Conservation (phyloP, 1,140 invertebrate species). For the Aricia agestis region DNA sequence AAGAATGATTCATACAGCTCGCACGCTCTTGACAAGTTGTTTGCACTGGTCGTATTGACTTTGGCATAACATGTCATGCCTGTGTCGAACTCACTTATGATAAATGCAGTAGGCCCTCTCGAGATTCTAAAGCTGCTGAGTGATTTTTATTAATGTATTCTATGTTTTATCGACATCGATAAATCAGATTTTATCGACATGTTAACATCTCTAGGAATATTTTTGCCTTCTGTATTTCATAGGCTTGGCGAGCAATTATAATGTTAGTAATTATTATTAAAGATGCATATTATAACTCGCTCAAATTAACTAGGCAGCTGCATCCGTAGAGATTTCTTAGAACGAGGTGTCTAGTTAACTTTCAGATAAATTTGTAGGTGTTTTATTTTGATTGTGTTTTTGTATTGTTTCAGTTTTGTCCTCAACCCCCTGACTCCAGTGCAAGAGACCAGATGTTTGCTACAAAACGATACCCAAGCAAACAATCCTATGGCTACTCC, state of each 20-base stretch:
- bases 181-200: not conserved
- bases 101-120: constrained; percentile 8
- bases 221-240: not conserved
- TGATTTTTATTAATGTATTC: constrained; percentile 10
- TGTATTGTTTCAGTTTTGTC: constrained; percentile 84
- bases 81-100: not conserved
- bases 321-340: too few relatives aligned
- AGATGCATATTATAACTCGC: too few relatives aligned
- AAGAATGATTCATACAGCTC: not conserved
- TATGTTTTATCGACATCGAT: not conserved
- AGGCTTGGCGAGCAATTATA: not conserved
- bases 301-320: too few relatives aligned
- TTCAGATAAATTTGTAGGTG: too few relatives aligned
- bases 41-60: constrained; percentile 5
- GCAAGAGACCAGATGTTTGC: constrained; percentile 93
- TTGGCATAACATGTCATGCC: constrained; percentile 11
- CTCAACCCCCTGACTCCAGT: constrained; percentile 93
- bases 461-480: constrained; percentile 94
- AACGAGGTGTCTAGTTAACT: too few relatives aligned
- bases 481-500: constrained; percentile 90
- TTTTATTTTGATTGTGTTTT: too few relatives aligned
- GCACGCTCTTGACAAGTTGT: not conserved
- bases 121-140: not conserved
- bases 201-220: not conserved
- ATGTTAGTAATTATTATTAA: not conserved